Evolutionary conservation across 92 coral and sea anemone genomes (phyloP).

Genomic region (Palythoa grandis): DNA sequence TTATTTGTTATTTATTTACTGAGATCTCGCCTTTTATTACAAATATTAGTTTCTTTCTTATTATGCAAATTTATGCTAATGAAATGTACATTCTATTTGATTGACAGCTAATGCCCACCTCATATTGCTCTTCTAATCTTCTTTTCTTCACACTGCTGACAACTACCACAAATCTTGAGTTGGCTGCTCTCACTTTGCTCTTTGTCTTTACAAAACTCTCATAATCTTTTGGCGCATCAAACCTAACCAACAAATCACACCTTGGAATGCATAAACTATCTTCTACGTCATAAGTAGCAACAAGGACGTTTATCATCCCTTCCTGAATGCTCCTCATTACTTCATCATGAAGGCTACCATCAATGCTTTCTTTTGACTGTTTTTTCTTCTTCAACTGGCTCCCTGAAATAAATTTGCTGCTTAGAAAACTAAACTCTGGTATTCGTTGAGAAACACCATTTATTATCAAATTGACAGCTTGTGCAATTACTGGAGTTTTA

Average conservation of each 20-base stretch:
- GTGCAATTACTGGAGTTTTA: constrained; percentile 58
- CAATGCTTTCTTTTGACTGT: constrained; percentile 27
- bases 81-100: too few relatives aligned
- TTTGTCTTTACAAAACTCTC: constrained; percentile 58
- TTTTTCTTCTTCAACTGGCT: constrained; percentile 41
- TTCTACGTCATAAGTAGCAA: constrained; percentile 67
- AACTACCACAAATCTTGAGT: constrained; percentile 66
- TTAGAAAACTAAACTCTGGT: constrained; percentile 59
- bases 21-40: too few relatives aligned
- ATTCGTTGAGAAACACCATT: constrained; percentile 46
- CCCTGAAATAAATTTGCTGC: constrained; percentile 58
- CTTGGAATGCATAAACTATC: constrained; percentile 62
- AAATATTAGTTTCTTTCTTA: too few relatives aligned
- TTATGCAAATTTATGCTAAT: too few relatives aligned
- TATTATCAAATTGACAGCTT: constrained; percentile 62
- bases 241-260: constrained; percentile 74
- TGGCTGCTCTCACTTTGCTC: constrained; percentile 58
- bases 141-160: constrained; percentile 37
- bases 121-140: constrained; percentile 19
- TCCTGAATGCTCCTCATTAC: constrained; percentile 64
- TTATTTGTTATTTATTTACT: too few relatives aligned
- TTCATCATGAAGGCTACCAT: constrained; percentile 34
- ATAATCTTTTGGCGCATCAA: constrained; percentile 79
- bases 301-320: constrained; percentile 74
- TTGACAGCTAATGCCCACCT: neutral